Base-by-base conservation (phyloP, 2,888 invertebrate genomes). In the Ophion costatus region DNA sequence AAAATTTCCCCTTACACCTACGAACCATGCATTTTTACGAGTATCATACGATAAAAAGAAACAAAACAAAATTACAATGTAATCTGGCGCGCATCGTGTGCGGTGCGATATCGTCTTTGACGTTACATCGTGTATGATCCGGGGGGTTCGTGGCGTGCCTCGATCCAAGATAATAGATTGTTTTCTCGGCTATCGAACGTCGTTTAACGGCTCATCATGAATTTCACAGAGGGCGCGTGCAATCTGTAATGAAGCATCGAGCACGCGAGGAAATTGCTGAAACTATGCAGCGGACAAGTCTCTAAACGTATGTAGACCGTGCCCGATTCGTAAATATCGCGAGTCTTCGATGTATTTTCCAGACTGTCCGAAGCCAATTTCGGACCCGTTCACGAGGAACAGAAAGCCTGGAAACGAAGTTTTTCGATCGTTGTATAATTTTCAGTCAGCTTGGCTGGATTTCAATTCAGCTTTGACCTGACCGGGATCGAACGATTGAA, bases 221-320 rank as follows among this genome's bases (percentile, higher is more conserved):
- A 92, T 92, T 91, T 91, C 90, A 90, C 92, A 91, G 90, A 83
- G 86, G 71, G 87, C 88, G 87, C 89, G 86, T 85, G 86, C 90
- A 91, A 92, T 92, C 90, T 91, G 89, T 92, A 92, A 92, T 91
- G 90, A 91, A 86, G 77, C 90, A 90, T 90, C 86, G 89, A 87
- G 87, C 89, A 90, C 61, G 59, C 24, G 91, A 89, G 88, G 73
- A 83, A 80, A 84, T 75, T 76, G 59, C 78, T 78, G 70, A 76
- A 80, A 86, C 57, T 73, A 63, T 24, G 22, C 56, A 56, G 51
- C 64, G 57, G 56, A 84, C 61, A 66, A 64, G 38, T 45, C 61
- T 78, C 70, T 78, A 51, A 70, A 51, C 81, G 83, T 87, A 91
- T 90, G 64, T 59, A 84, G 61, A 85, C 33, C 73, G 78, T 84